Evolutionary conservation across 2,888 invertebrate species (phyloP), one percentile per base, ranked within the genome.

Genomic region (Eucera pruinosa): DNA sequence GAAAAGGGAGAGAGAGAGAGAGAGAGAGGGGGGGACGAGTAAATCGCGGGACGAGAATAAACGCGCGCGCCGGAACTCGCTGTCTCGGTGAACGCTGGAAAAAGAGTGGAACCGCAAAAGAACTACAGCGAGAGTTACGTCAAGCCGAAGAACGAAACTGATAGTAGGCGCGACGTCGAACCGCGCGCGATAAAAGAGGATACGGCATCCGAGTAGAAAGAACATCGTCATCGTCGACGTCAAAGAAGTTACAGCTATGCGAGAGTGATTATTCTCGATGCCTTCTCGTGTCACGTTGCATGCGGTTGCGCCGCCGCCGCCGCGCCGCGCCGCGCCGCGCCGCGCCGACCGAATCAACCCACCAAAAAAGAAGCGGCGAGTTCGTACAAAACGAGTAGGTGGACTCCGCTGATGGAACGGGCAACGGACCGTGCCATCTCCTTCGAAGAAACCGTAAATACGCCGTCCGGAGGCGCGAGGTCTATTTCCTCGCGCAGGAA

Each of bases 201-300:
- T 66, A 81, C 78, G 83, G 61, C 71, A 50, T 52, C 69, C 48
- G 62, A 72, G 77, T 77, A 61, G 80, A 83, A 83, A 83, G 71
- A 61, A 73, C 81, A 78, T 25, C 82, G 81, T 81, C 82, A 83
- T 83, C 78, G 72, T 83, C 69, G 70, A 70, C 68, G 82, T 83
- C 83, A 47, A 69, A 76, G 80, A 61, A 70, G 72, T 55, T 55
- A 50, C 77, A 48, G 73, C 80, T 69, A 61, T 70, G 80, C 50
- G 79, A 72, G 70, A 73, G 70, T 74, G 73, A 80, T 82, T 70
- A 70, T 65, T 62, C 76, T 72, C 55, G 78, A 72, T 69, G 66
- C 62, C 60, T 64, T 25, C 54, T 54, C 78, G 77, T 45, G 77
- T 65, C 70, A 68, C 58, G 76, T 13, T 57, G 61, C 45, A 39